Conservation (phyloP, 1,140 invertebrate genomes). For the Tetraneura akinire region DNA sequence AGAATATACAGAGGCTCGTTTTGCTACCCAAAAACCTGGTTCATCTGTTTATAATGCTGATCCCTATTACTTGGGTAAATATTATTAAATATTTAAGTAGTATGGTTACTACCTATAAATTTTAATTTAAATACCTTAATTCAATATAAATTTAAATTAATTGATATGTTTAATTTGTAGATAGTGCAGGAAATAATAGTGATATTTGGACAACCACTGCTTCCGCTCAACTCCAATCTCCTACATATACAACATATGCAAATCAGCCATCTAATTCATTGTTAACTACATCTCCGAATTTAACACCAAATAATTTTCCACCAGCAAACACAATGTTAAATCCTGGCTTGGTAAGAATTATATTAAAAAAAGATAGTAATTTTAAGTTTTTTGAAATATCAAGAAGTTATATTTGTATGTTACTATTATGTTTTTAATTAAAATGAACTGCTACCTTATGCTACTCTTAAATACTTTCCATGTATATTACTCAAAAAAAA, state of each 20-base stretch:
- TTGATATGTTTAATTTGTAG: background rate
- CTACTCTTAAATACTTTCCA: no score
- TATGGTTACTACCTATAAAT: no score
- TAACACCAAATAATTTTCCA: conserved; percentile 39
- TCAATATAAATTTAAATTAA: no score
- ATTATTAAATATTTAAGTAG: background rate
- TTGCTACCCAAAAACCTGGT: conserved; percentile 77
- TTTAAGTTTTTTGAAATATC: no score
- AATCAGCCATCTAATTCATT: conserved; percentile 53
- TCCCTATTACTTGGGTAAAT: conserved; percentile 62
- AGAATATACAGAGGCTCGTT: conserved; percentile 83
- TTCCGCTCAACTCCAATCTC: conserved; percentile 48
- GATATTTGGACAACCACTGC: conserved; percentile 44
- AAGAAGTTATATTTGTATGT: no score
- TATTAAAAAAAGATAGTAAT: no score
- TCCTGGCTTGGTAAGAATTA: conserved; percentile 35
- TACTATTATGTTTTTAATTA: no score
- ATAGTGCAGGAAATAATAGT: conserved; percentile 39
- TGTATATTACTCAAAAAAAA: no score
- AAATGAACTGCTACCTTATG: no score
- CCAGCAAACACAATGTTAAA: conserved; percentile 34
- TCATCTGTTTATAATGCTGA: conserved; percentile 63
- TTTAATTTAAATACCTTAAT: no score
- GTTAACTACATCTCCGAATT: conserved; percentile 47
- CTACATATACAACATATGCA: conserved; percentile 54